Conservation (phyloP, 2,888 invertebrate species). For the Allophyes oxyacanthae region DNA sequence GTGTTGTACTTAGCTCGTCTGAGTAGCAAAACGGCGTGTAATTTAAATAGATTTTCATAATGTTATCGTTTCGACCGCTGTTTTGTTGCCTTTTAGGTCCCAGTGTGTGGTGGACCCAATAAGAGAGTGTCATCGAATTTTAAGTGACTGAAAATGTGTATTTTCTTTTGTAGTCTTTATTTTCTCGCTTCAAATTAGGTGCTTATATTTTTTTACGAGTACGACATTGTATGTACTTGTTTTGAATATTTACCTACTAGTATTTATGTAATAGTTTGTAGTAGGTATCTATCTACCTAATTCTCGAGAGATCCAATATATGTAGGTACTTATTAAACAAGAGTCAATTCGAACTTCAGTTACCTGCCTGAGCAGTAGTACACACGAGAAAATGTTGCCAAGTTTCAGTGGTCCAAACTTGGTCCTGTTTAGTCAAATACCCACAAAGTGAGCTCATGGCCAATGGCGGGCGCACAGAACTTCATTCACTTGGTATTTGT, state of each 20-base stretch:
- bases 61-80: constrained; percentile 49
- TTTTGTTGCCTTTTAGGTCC: constrained; percentile 18
- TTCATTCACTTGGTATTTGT: constrained; percentile 60
- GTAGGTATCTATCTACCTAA: too few relatives aligned
- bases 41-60: constrained; percentile 73
- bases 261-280: too few relatives aligned
- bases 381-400: constrained; percentile 46
- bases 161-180: neutral
- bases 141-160: constrained; percentile 12
- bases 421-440: constrained; percentile 63
- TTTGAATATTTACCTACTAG: too few relatives aligned
- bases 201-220: too few relatives aligned
- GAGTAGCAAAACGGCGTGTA: constrained; percentile 61
- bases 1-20: constrained; percentile 46
- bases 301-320: too few relatives aligned
- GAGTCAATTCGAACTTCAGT: constrained; percentile 2
- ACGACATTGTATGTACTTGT: too few relatives aligned
- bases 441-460: constrained; percentile 55
- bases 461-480: constrained; percentile 53
- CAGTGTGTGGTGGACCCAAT: constrained; percentile 1
- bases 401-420: constrained; percentile 56
- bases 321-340: too few relatives aligned
- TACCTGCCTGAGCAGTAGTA: constrained; percentile 29
- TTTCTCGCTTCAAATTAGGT: too few relatives aligned
- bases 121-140: constrained; percentile 23